These are phyloP conservation scores for Dendronephthya gigantea DNA, from an alignment of 64 coral and sea anemone genomes.

Conservation along the genomic window DNA sequence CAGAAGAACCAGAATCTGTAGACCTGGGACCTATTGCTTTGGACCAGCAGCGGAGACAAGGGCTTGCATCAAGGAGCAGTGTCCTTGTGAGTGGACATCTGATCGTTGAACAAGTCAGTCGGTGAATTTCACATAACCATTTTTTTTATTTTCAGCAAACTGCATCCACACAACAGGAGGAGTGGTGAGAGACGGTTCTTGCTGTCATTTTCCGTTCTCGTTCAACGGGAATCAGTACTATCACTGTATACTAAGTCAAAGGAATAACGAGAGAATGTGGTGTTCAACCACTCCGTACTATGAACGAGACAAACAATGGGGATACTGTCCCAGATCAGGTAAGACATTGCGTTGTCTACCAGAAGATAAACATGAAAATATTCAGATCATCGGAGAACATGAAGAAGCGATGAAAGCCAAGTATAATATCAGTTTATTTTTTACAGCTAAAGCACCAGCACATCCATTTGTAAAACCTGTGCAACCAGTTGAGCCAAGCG, in stretches of 20 bases:
- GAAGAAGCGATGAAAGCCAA: not conserved
- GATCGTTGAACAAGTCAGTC: too few relatives aligned
- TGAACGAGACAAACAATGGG: conserved; percentile 52
- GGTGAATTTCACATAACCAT: too few relatives aligned
- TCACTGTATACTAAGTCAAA: conserved; percentile 5
- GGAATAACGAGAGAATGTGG: conserved; percentile 37
- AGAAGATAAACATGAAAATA: too few relatives aligned
- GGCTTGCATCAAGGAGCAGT: not conserved
- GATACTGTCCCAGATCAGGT: conserved; percentile 53
- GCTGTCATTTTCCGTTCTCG: not conserved
- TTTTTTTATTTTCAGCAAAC: not conserved
- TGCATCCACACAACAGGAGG: not conserved
- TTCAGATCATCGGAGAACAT: not conserved
- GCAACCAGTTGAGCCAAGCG: not conserved
- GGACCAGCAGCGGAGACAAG: not conserved
- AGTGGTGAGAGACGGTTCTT: not conserved
- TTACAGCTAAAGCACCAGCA: not conserved
- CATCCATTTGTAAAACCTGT: not conserved
- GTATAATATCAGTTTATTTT: too few relatives aligned
- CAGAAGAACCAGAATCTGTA: not conserved
- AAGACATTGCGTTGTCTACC: too few relatives aligned
- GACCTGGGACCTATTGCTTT: not conserved
- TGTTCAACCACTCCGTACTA: conserved; percentile 55
- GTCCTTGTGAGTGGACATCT: not conserved
- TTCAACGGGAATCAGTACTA: not conserved